These are phyloP conservation scores for Sphenopsis melanotis DNA, from an alignment of 2,797 vertebrate genomes.

Conservation along the genomic window DNA sequence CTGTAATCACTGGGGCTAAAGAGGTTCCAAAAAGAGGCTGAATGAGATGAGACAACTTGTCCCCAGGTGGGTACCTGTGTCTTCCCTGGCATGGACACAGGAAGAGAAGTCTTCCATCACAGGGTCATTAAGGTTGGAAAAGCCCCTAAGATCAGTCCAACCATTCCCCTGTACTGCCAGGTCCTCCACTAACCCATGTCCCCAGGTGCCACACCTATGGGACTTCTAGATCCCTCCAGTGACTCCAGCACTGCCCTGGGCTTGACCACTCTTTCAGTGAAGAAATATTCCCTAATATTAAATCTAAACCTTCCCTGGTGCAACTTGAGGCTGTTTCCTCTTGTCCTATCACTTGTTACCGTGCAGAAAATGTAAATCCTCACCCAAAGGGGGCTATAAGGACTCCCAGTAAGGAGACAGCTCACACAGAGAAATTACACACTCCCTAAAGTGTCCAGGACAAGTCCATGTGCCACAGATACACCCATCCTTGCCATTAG, in stretches of 20 bases:
- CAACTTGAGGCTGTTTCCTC: no score
- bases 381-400: background rate
- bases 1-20: background rate
- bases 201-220: background rate
- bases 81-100: background rate
- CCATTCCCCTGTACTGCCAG: background rate
- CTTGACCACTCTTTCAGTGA: background rate
- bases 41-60: background rate
- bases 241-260: background rate
- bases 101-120: background rate
- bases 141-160: background rate
- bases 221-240: background rate
- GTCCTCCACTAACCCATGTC: background rate
- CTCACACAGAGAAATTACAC: background rate
- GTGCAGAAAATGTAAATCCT: background rate
- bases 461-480: fast-evolving
- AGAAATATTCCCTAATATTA: background rate
- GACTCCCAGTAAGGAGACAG: background rate
- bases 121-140: background rate
- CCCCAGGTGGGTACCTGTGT: background rate
- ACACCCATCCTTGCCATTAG: fast-evolving
- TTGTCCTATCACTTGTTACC: background rate
- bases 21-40: background rate
- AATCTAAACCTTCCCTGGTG: background rate
- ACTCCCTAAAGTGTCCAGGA: background rate